Evolutionary conservation across 2,888 invertebrate genomes (phyloP).

Genomic region (Icerya purchasi): DNA sequence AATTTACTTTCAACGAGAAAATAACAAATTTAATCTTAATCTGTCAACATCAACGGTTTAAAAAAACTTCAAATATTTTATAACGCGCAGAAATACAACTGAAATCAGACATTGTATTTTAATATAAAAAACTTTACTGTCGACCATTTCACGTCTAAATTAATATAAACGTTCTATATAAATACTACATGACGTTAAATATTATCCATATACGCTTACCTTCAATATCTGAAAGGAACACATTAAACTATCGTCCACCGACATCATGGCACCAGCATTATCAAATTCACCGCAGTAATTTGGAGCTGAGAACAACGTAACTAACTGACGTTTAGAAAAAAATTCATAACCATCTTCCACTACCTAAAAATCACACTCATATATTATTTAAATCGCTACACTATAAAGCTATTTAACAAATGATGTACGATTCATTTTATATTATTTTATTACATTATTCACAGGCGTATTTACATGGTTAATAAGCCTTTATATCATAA

Average conservation of each 20-base stretch:
- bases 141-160: too few relatives aligned
- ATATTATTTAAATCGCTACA: too few relatives aligned
- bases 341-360: constrained; percentile 99
- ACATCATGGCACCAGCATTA: constrained; percentile 89
- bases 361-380: constrained; percentile 34
- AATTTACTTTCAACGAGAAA: background rate
- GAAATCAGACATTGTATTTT: too few relatives aligned
- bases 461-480: background rate
- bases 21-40: background rate
- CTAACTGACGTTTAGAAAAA: constrained; percentile 91
- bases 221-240: constrained; percentile 94
- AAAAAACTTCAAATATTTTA: too few relatives aligned
- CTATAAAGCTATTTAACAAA: too few relatives aligned
- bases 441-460: too few relatives aligned
- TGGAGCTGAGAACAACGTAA: constrained; percentile 76
- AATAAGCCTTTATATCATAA: background rate
- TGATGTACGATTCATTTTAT: too few relatives aligned
- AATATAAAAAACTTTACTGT: too few relatives aligned
- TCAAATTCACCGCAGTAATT: constrained; percentile 87
- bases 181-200: too few relatives aligned
- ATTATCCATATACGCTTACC: too few relatives aligned
- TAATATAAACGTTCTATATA: too few relatives aligned
- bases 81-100: too few relatives aligned
- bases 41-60: background rate
- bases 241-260: constrained; percentile 97